Percentiles rank a stretch among this genome's conserved stretches.
Evolutionary conservation across 2,888 invertebrate genomes (phyloP).

Genomic region (Branchipolynoe longqiensis): DNA sequence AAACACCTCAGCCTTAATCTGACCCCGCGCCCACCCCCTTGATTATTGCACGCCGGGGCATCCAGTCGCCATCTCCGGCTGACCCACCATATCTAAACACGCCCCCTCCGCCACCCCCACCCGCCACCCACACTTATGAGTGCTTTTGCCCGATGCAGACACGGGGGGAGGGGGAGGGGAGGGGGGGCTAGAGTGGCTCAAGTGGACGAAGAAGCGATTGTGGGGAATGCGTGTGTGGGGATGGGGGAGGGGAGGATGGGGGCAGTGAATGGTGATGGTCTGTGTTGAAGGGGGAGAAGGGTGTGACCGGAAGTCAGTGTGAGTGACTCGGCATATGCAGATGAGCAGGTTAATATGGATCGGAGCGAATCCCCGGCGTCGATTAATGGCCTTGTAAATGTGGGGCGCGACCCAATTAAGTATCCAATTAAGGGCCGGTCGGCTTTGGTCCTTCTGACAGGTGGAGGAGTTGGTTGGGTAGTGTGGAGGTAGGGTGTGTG

Average conservation of each 20-base stretch:
- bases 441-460: not conserved
- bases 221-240: not conserved
- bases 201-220: too few species aligned
- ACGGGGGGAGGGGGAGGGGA: too few species aligned
- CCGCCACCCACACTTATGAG: not conserved
- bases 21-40: too few species aligned
- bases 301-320: too few species aligned
- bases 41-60: too few species aligned
- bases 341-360: conserved; percentile 14
- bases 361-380: not conserved
- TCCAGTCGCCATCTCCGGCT: too few species aligned
- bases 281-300: too few species aligned
- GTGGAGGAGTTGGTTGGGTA: not conserved
- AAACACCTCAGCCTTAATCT: not conserved
- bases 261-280: not conserved
- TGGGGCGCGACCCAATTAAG: not conserved
- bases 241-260: not conserved
- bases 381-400: not conserved
- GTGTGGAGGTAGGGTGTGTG: not conserved
- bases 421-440: not conserved
- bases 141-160: too few species aligned
- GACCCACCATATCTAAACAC: too few species aligned
- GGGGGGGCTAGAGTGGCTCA: too few species aligned
- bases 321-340: too few species aligned
- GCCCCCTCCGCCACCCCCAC: not conserved